Base-by-base conservation (phyloP, 2,888 invertebrate genomes). In the Aricia artaxerxes region DNA sequence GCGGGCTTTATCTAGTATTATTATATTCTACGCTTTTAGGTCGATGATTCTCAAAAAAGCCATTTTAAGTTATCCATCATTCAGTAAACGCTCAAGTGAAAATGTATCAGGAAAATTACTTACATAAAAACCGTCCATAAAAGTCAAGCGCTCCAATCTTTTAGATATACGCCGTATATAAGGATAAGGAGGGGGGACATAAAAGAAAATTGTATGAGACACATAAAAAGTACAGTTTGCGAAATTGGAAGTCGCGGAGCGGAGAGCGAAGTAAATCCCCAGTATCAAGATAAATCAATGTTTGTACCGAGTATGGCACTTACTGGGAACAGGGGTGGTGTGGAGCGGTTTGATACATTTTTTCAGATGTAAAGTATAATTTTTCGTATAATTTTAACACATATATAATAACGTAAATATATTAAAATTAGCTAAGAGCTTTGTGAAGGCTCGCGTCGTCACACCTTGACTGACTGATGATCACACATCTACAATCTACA, bases 241-340 rank as follows among this genome's bases (percentile, higher is more conserved):
- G 87, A 88, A 92, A 89, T 93, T 93, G 92, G 93, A 93, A 92
- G 85, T 86, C 86, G 83, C 80, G 83, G 83, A 81, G 82, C 81
- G 83, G 85, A 85, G 86, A 86, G 86, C 86, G 86, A 84, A 86
- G 87, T 86, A 89, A 92, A 92, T 89, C 92, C 92, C 85, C 83
- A 85, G 93, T 93, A 92, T 93, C 93, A 92, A 91, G 91, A 94
- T 94, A 94, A 93, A 94, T 94, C 94, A 94, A 93, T 94, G 94
- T 93, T 92, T 90, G 91, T 90, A 86, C 85, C 85, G 90, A 92
- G 91, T 83, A 86, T 86, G 91, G 89, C 92, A 91, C 90, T 92
- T 92, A 91, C 86, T 84, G 83, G 85, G 77, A 85, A 76, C 82
- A 86, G n/a, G 83, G 79, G 81, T 82, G 77, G 78, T 77, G 85